Evolutionary conservation across 2,888 invertebrate genomes (phyloP).

Genomic region (Hydroisotoma schaefferi): DNA sequence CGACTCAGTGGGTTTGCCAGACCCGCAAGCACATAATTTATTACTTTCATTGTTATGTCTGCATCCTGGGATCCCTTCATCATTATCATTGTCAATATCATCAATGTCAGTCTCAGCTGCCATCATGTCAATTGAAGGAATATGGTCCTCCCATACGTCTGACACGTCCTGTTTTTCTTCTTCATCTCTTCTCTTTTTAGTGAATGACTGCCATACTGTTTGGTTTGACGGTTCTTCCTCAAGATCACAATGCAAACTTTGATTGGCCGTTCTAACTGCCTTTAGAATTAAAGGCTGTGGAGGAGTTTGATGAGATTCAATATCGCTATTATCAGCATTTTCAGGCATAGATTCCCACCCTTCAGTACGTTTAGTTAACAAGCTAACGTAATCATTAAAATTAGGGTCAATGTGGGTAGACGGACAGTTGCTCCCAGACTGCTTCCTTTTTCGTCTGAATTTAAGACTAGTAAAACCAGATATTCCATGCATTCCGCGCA

Average conservation of each 20-base stretch:
- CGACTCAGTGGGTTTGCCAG: slow-evolving; percentile 21
- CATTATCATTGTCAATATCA: background rate
- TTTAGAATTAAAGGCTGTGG: too few species aligned
- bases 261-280: slow-evolving; percentile 2
- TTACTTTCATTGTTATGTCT: slow-evolving; percentile 13
- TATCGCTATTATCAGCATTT: slow-evolving; percentile 49
- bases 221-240: background rate
- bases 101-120: slow-evolving; percentile 19
- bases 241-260: background rate
- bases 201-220: background rate
- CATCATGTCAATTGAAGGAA: background rate
- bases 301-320: slow-evolving; percentile 33
- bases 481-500: slow-evolving; percentile 22
- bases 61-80: background rate
- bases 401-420: background rate
- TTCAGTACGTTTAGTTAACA: slow-evolving; percentile 45
- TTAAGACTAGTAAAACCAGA: slow-evolving; percentile 26
- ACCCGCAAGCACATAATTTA: slow-evolving; percentile 12
- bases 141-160: slow-evolving; percentile 9
- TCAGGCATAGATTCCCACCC: slow-evolving; percentile 49
- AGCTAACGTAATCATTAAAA: background rate
- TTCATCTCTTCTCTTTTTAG: background rate
- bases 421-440: slow-evolving; percentile 7
- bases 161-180: background rate
- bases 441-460: slow-evolving; percentile 35